Base-by-base conservation (phyloP, 2,888 invertebrate genomes). In the Lathronympha strigana region DNA sequence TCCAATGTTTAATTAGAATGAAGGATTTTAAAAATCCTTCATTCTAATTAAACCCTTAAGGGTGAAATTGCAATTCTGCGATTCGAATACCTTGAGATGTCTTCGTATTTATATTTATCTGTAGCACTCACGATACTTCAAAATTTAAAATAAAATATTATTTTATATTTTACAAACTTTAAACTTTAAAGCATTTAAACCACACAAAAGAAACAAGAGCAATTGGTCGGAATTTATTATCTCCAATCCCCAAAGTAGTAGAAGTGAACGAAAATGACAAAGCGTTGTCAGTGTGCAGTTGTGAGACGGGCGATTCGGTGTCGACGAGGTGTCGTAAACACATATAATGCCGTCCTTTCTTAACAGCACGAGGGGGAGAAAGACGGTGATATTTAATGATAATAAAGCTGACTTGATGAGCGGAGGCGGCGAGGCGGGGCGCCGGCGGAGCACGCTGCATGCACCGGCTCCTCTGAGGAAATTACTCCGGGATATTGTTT, bases 401-500 rank as follows among this genome's bases (percentile, higher is more conserved):
- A 13, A 8, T 13, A n/a, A 47, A 38, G 45, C 28, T 11, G 5
- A 13, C n/a, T 45, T 21, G 31, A 13, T 47, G 28, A 60, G 23
- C 19, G 15, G 33, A 51, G 40, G 17, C 19, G 43, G 47, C 9
- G 47, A 49, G 8, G 21, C 38, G 33, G 38, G n/a, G 25, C 67
- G 69, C 63, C 71, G 72, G 69, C 68, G 61, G 68, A 68, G 71
- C 68, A 68, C 61, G 68, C 69, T 55, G 69, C 67, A 57, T 70
- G 69, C 70, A 69, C 49, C 64, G 71, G 67, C 73, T 75, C 72
- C 74, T 75, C 74, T 67, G 74, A 78, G 77, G 77, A 81, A 82
- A 84, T 82, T 81, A 81, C 83, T 75, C 61, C 69, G 73, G 76
- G 77, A 78, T 81, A 83, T 82, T 82, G 80, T 84, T 83, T 81